These are phyloP conservation scores for Eupeodes luniger DNA, from an alignment of 2,888 invertebrate genomes.

Conservation along the genomic window DNA sequence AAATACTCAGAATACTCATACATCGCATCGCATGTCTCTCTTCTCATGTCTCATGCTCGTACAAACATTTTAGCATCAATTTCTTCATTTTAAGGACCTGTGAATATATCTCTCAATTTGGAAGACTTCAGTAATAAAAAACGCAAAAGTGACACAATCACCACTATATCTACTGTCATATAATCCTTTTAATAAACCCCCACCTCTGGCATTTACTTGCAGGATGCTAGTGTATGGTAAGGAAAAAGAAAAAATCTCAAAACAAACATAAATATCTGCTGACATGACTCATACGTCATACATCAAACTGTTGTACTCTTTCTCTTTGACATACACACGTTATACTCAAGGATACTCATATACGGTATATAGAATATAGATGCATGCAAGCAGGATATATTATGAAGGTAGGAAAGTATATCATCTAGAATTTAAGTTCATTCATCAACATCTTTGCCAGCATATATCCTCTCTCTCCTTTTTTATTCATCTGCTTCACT, in stretches of 20 bases:
- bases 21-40: background rate
- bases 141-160: constrained; percentile 41
- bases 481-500: constrained; percentile 14
- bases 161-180: constrained; percentile 16
- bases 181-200: constrained; percentile 39
- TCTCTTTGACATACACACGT: constrained; percentile 12
- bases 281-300: constrained; percentile 47
- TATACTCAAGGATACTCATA: background rate
- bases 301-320: constrained; percentile 14
- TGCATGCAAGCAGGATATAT: background rate
- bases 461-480: constrained; percentile 33
- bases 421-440: constrained; percentile 63
- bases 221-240: background rate
- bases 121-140: constrained; percentile 24
- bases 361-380: background rate
- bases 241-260: constrained; percentile 13
- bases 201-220: too few species aligned
- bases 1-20: background rate
- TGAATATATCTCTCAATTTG: constrained; percentile 37
- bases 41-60: background rate
- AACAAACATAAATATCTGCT: constrained; percentile 64
- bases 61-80: constrained; percentile 41
- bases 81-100: constrained; percentile 38
- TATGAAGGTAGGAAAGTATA: background rate
- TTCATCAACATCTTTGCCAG: constrained; percentile 59